Evolutionary conservation across 2,888 invertebrate species (phyloP), one percentile per base, ranked within the genome.

Genomic region (Conchocele bisecta): DNA sequence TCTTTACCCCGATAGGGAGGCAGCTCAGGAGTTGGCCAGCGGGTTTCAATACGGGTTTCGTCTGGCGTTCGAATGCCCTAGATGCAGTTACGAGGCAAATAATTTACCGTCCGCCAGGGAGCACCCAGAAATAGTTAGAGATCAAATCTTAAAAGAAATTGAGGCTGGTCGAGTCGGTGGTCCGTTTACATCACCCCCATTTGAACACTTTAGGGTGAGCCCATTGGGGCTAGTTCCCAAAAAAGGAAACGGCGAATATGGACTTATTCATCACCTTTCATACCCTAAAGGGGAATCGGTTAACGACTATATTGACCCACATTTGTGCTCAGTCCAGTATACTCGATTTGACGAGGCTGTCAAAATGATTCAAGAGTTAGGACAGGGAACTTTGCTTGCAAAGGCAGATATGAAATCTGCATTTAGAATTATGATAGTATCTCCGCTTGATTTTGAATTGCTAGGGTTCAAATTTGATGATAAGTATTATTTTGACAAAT

Each of bases 341-440:
- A 39, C 35, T 26, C 39, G 31, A 39, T 56, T 56, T 56, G 94
- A 98, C 0, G 98, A 98, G 0, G 95, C 60, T 22, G 50, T 60
- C 3, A 13, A 50, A 11, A 50, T 50, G 50, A 39, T 60, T 9
- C 59, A 59, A 31, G 9, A 11, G 20, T 28, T 53, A 39, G 63
- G 63, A 15, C 1, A n/a, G 15, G 63, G 63, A 11, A 54, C 50
- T 20, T 37, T 60, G 15, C 50, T 60, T 2, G 60, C 60, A 15
- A 60, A 60, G 17, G 60, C 48, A 3, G 60, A 60, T 28, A 37
- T 60, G 3, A 60, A 60, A 35, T 51, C 51, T 17, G 60, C 51
- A 22, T 60, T 60, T 24, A 15, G 48, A 29, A 20, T 60, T 11
- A 26, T 60, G 11, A 48, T 37, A 13, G 26, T 60, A 3, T 24